Conservation (phyloP, 2,113 vertebrate genomes). For the Spea bombifrons region DNA sequence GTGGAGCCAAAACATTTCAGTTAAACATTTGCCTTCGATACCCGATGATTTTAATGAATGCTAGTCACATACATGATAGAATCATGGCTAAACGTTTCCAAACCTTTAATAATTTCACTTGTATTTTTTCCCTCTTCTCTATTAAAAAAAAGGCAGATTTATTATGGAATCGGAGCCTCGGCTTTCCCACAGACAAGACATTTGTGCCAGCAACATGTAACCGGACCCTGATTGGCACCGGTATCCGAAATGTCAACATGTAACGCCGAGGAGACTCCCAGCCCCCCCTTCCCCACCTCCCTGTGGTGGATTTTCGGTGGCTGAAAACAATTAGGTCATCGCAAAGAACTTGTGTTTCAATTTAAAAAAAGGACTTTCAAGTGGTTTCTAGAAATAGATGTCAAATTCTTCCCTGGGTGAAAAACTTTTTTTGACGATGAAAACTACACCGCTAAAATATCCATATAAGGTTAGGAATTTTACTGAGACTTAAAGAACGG, state of each 20-base stretch:
- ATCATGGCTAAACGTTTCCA: no score
- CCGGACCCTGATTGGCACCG: neutral
- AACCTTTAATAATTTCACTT: no score
- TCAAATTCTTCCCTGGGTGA: neutral
- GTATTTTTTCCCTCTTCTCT: no score
- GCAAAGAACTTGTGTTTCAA: constrained; percentile 27
- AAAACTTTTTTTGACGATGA: neutral
- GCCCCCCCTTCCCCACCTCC: neutral
- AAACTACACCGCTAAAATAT: constrained; percentile 9
- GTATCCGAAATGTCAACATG: constrained; percentile 24
- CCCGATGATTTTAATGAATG: no score
- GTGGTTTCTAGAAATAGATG: constrained; percentile 33
- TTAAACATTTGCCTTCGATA: no score
- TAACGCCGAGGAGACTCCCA: neutral
- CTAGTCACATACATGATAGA: no score
- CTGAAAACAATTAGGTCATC: constrained; percentile 43
- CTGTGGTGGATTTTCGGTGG: constrained; percentile 16
- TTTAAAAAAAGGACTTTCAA: constrained; percentile 26
- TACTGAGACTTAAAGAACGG: no score
- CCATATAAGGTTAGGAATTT: constrained; percentile 26
- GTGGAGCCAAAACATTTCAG: no score
- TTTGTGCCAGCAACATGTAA: constrained; percentile 8
- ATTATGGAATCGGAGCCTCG: neutral
- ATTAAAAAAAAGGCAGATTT: no score
- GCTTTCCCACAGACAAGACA: constrained; percentile 3